A percentile compares a stretch with the other conserved stretches of the same genome.
phyloP scores from a whole-genome alignment of 2,113 vertebrate species.

The Misgurnus mizolepis region DNA sequence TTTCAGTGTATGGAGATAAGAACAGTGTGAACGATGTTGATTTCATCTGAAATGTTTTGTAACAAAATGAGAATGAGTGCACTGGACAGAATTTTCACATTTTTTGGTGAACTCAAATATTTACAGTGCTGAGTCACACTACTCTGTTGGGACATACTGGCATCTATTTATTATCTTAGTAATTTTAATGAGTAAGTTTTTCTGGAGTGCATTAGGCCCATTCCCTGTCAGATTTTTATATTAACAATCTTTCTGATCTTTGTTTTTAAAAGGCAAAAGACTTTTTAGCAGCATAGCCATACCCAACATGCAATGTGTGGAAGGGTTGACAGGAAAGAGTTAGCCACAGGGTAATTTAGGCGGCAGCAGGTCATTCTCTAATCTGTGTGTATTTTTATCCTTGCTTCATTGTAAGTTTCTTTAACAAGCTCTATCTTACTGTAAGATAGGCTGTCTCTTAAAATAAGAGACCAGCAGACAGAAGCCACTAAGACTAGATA shows the following conservation, averaged over 20 bases:
- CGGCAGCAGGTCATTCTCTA: conserved; percentile 38
- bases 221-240: no score
- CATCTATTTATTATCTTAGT: no score
- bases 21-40: no score
- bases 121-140: no score
- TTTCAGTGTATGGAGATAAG: no score
- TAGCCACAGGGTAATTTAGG: conserved; percentile 16
- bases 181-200: no score
- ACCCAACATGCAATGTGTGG: not conserved
- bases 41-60: no score
- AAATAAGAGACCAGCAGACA: conserved; percentile 4
- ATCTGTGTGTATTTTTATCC: conserved; percentile 53
- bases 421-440: conserved; percentile 8
- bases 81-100: no score
- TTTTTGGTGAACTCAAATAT: no score
- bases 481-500: not conserved
- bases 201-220: no score
- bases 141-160: no score
- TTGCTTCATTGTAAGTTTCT: conserved; percentile 6
- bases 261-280: not conserved
- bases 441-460: not conserved
- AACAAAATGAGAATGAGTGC: no score
- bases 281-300: not conserved
- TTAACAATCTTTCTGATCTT: not conserved
- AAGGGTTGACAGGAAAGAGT: conserved; percentile 23